These are phyloP conservation scores for Microvelia longipes DNA, from an alignment of 1,140 invertebrate species.

Conservation along the genomic window DNA sequence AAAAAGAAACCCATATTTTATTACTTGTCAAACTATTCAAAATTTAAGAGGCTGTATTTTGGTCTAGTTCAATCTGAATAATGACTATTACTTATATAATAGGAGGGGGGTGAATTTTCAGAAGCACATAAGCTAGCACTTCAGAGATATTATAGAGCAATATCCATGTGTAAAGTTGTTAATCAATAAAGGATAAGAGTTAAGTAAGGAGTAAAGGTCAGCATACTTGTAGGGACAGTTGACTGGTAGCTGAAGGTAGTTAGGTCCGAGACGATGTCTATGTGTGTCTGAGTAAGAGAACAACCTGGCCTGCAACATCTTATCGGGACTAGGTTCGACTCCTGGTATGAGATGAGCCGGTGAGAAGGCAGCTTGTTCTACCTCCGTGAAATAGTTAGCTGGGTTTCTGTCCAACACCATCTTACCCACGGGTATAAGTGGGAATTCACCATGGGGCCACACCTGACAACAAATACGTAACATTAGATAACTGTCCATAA, in stretches of 20 bases:
- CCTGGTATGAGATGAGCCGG: conserved; percentile 83
- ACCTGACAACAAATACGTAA: conserved; percentile 37
- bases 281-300: conserved; percentile 93
- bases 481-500: conserved; percentile 35
- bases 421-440: conserved; percentile 81
- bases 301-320: conserved; percentile 83
- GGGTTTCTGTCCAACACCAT: conserved; percentile 79
- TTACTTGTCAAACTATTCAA: too few relatives aligned
- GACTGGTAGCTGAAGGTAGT: conserved; percentile 86
- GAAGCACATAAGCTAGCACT: too few relatives aligned
- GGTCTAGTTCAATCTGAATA: too few relatives aligned
- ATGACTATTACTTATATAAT: too few relatives aligned
- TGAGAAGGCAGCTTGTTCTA: conserved; percentile 89
- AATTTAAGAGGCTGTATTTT: too few relatives aligned
- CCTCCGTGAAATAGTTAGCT: conserved; percentile 82
- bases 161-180: too few relatives aligned
- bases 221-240: conserved; percentile 69
- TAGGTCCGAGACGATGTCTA: conserved; percentile 79
- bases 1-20: too few relatives aligned
- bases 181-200: too few relatives aligned
- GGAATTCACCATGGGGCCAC: conserved; percentile 82
- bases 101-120: too few relatives aligned
- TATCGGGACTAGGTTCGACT: conserved; percentile 82
- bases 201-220: too few relatives aligned
- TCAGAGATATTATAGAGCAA: too few relatives aligned